Base-by-base conservation (phyloP, 1,140 invertebrate species). In the Phortica variegata region DNA sequence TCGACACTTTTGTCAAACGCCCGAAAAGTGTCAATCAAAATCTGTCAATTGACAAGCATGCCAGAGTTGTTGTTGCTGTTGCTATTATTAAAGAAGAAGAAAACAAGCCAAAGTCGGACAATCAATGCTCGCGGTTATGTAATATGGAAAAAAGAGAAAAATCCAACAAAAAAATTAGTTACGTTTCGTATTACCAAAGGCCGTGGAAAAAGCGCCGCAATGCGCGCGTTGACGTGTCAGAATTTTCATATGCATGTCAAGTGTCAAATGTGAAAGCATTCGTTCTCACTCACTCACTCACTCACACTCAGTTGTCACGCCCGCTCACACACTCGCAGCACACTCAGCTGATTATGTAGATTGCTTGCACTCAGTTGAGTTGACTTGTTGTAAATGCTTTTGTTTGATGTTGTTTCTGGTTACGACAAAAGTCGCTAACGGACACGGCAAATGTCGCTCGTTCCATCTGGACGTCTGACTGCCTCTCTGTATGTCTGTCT, bases 231-330 rank as follows among this genome's bases (percentile, higher is more conserved):
- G 69, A 73, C 69, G 65, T 73, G 69, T 73, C 69, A 73, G 61
- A 73, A 73, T 73, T 73, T 66, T 72, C 69, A 70, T 73, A 73
- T 69, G 65, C 69, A 73, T 73, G 61, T 73, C 60, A 73, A 66
- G 61, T 73, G 65, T 69, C 61, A 68, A 69, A 56, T 41, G 49
- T 54, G 49, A 46, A 57, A 60, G 58, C 58, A 47, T 47, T 48
- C 37, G 16, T 40, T 12, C 32, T 12, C 37, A 42, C 39, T 20
- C 15, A 17, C 45, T 29, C 21, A 5, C 39, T 16, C 34, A 36
- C 6, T 29, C 16, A 15, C 19, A 19, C n/a, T 9, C 42, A 9
- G 6, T 20, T 13, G 7, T n/a, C 40, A 29, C 48, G 16, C 31
- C 32, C 9, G 10, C 37, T 12, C 47, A 55, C 63, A 54, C 65